These are phyloP conservation scores for Hydrocynus forskahlii DNA, from an alignment of 2,797 vertebrate genomes.

Conservation along the genomic window DNA sequence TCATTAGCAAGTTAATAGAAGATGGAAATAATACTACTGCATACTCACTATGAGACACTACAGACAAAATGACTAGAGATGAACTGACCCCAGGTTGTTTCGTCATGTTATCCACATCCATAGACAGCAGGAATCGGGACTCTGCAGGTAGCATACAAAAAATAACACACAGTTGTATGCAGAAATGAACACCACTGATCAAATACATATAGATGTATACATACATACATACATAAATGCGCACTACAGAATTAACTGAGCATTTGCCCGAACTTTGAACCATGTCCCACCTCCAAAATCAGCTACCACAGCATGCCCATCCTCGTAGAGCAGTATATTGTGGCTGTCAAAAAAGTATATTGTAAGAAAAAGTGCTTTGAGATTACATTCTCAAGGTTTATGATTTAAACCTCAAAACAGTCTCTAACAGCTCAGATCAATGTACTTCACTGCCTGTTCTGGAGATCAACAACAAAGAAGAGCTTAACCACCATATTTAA, in stretches of 20 bases:
- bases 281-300: conserved; percentile 90
- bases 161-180: background rate
- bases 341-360: conserved; percentile 78
- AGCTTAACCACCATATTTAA: background rate
- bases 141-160: conserved; percentile 73
- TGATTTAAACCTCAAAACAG: background rate
- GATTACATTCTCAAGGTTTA: background rate
- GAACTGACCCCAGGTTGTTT: conserved; percentile 94
- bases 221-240: no score
- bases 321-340: conserved; percentile 94
- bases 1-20: background rate
- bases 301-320: conserved; percentile 93
- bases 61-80: conserved; percentile 1
- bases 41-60: background rate
- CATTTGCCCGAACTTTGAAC: no score
- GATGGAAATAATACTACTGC: background rate
- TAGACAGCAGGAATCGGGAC: conserved; percentile 91
- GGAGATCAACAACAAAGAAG: no score
- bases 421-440: background rate
- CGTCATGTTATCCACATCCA: conserved; percentile 96
- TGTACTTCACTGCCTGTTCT: no score
- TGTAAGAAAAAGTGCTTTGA: background rate
- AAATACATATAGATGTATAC: no score
- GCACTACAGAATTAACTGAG: no score
- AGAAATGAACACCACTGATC: no score